Percentiles rank a stretch among this genome's conserved stretches.
Conservation (phyloP, 1,140 invertebrate genomes). For the Heterodera carotae region DNA sequence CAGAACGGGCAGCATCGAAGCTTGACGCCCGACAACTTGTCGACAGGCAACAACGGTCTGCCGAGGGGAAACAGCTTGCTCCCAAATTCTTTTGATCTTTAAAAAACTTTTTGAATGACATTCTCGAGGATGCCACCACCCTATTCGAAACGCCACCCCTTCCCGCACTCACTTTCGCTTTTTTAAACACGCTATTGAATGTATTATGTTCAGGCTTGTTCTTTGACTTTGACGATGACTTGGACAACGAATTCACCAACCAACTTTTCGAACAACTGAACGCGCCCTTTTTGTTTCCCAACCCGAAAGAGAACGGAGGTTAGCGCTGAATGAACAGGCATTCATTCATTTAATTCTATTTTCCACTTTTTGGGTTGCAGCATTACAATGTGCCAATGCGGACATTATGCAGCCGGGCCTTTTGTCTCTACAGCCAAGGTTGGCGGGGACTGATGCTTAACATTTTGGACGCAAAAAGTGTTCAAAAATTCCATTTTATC, state of each 20-base stretch:
- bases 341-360: constrained; percentile 3
- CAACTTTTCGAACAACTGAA: constrained; percentile 71
- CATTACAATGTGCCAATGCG: constrained; percentile 73
- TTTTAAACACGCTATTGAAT: neutral
- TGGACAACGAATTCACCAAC: constrained; percentile 64
- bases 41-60: constrained; percentile 10
- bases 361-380: constrained; percentile 67
- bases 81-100: no score
- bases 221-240: constrained; percentile 54
- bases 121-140: constrained; percentile 1
- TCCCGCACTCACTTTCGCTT: no score
- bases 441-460: neutral
- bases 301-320: constrained; percentile 77
- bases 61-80: no score
- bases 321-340: neutral
- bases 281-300: constrained; percentile 91
- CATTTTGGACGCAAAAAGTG: no score
- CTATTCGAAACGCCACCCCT: neutral
- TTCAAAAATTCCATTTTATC: no score
- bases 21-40: constrained; percentile 59
- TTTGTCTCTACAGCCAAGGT: constrained; percentile 83
- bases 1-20: constrained; percentile 46
- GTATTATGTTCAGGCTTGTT: constrained; percentile 4
- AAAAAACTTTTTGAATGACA: no score
- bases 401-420: constrained; percentile 98